Conservation (phyloP, 2,113 vertebrate species). For the Antechinus flavipes region DNA sequence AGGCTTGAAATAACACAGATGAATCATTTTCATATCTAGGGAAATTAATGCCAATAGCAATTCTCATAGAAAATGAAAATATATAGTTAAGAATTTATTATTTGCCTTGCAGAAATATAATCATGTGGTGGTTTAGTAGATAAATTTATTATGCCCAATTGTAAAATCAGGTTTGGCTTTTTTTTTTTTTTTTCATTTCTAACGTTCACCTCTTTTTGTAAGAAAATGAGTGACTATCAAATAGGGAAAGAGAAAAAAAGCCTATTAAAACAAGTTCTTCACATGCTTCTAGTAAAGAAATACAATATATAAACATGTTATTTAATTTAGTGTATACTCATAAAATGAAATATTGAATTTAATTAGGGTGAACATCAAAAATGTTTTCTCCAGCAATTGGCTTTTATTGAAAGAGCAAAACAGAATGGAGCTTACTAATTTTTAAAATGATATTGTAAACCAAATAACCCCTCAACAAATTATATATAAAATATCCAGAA, state of each 20-base stretch:
- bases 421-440: background rate
- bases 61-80: background rate
- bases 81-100: background rate
- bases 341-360: background rate
- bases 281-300: slow-evolving; percentile 2
- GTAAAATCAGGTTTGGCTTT: background rate
- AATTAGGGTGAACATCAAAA: background rate
- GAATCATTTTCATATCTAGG: background rate
- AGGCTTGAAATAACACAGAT: background rate
- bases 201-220: slow-evolving; percentile 25
- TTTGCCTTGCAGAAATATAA: slow-evolving; percentile 5
- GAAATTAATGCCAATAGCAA: background rate
- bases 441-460: background rate
- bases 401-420: background rate
- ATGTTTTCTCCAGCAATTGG: background rate
- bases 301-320: background rate
- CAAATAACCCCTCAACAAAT: background rate
- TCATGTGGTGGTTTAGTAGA: background rate
- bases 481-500: background rate
- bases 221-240: slow-evolving; percentile 7
- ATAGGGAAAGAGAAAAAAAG: background rate
- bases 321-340: slow-evolving; percentile 27
- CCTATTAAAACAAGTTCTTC: slow-evolving; percentile 26
- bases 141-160: background rate
- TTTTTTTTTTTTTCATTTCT: background rate